These are phyloP conservation scores for Alces alces DNA, from an alignment of 2,113 vertebrate species.

Conservation along the genomic window DNA sequence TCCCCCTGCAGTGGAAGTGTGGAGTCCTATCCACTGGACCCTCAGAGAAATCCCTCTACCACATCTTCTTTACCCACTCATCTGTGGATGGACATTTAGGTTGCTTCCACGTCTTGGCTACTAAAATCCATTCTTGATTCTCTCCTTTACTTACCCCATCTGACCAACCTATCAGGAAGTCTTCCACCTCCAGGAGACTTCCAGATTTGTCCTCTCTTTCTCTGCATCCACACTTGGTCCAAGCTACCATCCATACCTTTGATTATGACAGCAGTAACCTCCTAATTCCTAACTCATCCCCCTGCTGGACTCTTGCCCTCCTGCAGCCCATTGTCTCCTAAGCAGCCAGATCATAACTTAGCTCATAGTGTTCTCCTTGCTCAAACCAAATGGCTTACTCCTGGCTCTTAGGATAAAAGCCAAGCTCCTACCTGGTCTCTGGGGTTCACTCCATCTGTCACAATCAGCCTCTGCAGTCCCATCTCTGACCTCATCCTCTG, in stretches of 20 bases:
- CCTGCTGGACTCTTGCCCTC: too few relatives aligned
- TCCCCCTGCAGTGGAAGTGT: background rate
- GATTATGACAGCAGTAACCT: background rate
- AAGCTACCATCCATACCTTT: background rate
- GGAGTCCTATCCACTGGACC: background rate
- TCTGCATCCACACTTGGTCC: background rate
- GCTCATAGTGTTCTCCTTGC: fast-evolving
- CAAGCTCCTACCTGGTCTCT: background rate
- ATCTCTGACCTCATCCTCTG: background rate
- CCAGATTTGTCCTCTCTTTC: background rate
- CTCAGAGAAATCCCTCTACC: background rate
- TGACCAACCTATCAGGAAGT: background rate
- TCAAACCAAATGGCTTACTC: background rate
- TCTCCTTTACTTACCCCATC: background rate
- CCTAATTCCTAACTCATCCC: background rate
- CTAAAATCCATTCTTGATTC: background rate
- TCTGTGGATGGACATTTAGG: background rate
- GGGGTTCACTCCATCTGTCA: fast-evolving
- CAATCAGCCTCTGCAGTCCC: background rate
- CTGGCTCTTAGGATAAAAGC: background rate
- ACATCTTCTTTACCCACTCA: background rate
- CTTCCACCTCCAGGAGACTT: background rate
- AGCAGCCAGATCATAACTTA: background rate
- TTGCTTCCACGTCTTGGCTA: background rate
- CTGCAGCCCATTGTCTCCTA: background rate